Evolutionary conservation across 2,113 vertebrate genomes (phyloP).

Genomic region (Syngnathus floridae): DNA sequence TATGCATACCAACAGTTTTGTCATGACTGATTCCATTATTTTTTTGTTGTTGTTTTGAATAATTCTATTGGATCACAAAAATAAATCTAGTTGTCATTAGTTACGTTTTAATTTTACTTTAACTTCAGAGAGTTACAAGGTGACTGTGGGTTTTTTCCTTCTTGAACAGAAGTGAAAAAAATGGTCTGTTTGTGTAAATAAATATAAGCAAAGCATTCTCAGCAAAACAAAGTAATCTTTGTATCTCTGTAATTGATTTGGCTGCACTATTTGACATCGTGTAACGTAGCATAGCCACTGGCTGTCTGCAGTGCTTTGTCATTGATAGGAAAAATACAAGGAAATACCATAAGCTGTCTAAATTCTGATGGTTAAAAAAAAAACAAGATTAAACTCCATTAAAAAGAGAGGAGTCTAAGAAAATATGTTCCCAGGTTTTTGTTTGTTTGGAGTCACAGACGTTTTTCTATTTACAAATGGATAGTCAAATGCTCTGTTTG

Average conservation of each 20-base stretch:
- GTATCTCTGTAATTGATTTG: conserved; percentile 25
- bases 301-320: not conserved
- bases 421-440: no score
- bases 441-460: no score
- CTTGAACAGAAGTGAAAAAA: no score
- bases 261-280: not conserved
- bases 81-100: not conserved
- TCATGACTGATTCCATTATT: not conserved
- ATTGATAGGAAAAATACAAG: not conserved
- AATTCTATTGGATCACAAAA: not conserved
- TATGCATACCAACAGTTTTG: no score
- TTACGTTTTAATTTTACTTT: not conserved
- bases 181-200: not conserved
- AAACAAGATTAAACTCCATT: no score
- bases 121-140: no score
- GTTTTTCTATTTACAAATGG: no score
- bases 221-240: conserved; percentile 55
- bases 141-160: no score
- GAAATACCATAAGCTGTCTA: not conserved
- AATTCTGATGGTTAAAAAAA: no score
- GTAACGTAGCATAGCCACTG: not conserved
- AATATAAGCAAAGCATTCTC: conserved; percentile 24
- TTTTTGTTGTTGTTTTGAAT: not conserved
- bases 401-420: no score
- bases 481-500: no score